Evolutionary conservation across 2,113 vertebrate species (phyloP).

Genomic region (Montifringilla adamsi): DNA sequence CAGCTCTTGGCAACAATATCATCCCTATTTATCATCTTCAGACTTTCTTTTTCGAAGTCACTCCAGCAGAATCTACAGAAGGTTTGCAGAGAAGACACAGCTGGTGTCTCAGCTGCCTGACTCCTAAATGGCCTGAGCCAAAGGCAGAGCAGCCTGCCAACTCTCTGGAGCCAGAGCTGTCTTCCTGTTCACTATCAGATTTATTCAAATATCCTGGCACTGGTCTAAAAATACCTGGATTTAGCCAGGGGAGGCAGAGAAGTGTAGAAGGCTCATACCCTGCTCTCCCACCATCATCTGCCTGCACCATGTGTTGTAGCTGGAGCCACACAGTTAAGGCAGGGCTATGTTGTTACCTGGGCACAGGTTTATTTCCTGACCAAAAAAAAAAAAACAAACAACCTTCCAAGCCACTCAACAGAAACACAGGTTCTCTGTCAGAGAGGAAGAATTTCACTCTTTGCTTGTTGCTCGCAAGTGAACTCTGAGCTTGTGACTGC

Average conservation of each 20-base stretch:
- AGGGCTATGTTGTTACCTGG: background rate
- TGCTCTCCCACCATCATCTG: background rate
- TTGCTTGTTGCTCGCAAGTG: background rate
- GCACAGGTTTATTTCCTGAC: background rate
- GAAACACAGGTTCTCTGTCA: background rate
- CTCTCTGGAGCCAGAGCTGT: background rate
- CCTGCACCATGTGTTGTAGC: background rate
- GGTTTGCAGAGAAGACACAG: slow-evolving; percentile 30
- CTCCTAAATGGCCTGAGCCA: slow-evolving; percentile 8
- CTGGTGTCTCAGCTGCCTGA: slow-evolving; percentile 48
- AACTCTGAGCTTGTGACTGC: background rate
- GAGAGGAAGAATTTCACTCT: background rate
- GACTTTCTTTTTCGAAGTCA: slow-evolving; percentile 1
- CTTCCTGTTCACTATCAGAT: slow-evolving; percentile 6
- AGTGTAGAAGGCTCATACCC: background rate
- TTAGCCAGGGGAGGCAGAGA: background rate
- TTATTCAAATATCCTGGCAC: slow-evolving; percentile 6
- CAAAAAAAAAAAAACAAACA: background rate
- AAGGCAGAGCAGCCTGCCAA: slow-evolving; percentile 6
- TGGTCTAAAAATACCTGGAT: slow-evolving; percentile 16
- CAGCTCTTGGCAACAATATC: background rate
- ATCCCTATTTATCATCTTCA: slow-evolving; percentile 19
- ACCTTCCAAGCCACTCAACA: background rate
- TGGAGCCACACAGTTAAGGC: background rate
- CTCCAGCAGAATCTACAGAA: slow-evolving; percentile 2